Base-by-base conservation (phyloP, 2,113 vertebrate genomes). In the Neolamprologus caudopunctatus region DNA sequence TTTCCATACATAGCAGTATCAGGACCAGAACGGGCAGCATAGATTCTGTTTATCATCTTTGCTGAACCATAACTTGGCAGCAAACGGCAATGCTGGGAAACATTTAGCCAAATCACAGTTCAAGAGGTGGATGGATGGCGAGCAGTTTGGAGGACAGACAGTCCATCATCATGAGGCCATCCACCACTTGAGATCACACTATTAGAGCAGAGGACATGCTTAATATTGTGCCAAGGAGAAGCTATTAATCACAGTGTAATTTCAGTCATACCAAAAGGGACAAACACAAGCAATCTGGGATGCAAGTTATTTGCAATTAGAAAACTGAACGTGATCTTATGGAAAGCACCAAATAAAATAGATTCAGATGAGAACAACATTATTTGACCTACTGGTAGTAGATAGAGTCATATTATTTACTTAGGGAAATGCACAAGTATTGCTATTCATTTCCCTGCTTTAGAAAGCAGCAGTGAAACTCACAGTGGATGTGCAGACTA, bases 221-320 rank as follows among this genome's bases (percentile, higher is more conserved):
- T 83, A 81, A 83, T 85, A 86, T 82, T 55, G 85, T 50, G 87
- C 80, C 91, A 91, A 91, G 92, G 90, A 88, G 90, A 91, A 81
- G 58, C 26, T 14, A 86, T 92, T 88, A 71, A 83, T 94, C 89
- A 89, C 3, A 12, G 61, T 47, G 91, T 57, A 73, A 89, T 89
- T 89, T 85, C 80, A 71, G 42, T 55, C 37, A 28, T 8, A 86
- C 79, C 83, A 80, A 71, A 71, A 81, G 54, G 80, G 57, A 89
- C 83, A 26, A 63, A 14, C 55, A 82, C n/a, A 55, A 45, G 71
- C n/a, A 80, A 50, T 84, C 84, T 51, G 40, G 26, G 45, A 78
- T 31, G 3, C 2, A 51, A 19, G 16, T 33, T 51, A 78, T 78
- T 78, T 78, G 17, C 73, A 78, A 33, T 51, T 78, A n/a, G 73